A percentile compares a stretch with the other conserved stretches of the same genome.
Evolutionary conservation across 1,140 invertebrate genomes (phyloP).

Genomic region (Drosophila triauraria): DNA sequence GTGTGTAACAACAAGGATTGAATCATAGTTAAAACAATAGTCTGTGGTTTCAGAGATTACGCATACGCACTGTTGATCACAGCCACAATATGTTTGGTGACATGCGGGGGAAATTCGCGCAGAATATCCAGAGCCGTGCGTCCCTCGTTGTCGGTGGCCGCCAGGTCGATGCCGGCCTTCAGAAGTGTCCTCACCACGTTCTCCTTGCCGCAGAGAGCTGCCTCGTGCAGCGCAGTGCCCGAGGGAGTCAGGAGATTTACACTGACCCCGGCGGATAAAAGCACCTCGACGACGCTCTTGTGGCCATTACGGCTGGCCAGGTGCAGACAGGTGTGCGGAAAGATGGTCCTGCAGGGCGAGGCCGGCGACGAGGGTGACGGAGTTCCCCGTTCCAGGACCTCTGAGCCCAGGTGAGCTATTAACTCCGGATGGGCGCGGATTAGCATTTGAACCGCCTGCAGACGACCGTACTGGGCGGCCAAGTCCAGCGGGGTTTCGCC

Average conservation of each 20-base stretch:
- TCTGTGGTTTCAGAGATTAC: slow-evolving; percentile 1
- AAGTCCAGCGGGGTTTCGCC: slow-evolving; percentile 97
- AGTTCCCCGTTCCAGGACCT: slow-evolving; percentile 64
- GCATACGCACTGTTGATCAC: slow-evolving; percentile 92
- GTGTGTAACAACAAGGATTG: not conserved
- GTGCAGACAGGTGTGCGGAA: slow-evolving; percentile 96
- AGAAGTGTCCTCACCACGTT: slow-evolving; percentile 94
- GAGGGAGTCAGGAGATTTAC: slow-evolving; percentile 94
- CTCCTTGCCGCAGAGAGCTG: slow-evolving; percentile 96
- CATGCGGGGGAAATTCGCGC: slow-evolving; percentile 93
- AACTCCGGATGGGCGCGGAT: slow-evolving; percentile 92
- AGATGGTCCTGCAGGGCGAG: slow-evolving; percentile 85
- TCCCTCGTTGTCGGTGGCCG: slow-evolving; percentile 91
- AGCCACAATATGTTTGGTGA: slow-evolving; percentile 93
- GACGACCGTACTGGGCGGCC: slow-evolving; percentile 94
- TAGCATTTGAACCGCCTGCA: slow-evolving; percentile 95
- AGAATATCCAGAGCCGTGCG: slow-evolving; percentile 95
- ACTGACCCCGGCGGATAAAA: slow-evolving; percentile 94
- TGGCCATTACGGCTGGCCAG: slow-evolving; percentile 95
- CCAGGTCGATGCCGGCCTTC: slow-evolving; percentile 92
- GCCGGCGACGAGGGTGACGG: slow-evolving; percentile 70
- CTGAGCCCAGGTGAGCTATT: slow-evolving; percentile 89
- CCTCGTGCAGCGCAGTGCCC: slow-evolving; percentile 97
- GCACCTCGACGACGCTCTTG: slow-evolving; percentile 93
- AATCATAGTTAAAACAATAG: not conserved